Percentiles rank a stretch among this genome's conserved stretches.
phyloP scores from a whole-genome alignment of 2,113 vertebrate species.

The Polypterus senegalus region DNA sequence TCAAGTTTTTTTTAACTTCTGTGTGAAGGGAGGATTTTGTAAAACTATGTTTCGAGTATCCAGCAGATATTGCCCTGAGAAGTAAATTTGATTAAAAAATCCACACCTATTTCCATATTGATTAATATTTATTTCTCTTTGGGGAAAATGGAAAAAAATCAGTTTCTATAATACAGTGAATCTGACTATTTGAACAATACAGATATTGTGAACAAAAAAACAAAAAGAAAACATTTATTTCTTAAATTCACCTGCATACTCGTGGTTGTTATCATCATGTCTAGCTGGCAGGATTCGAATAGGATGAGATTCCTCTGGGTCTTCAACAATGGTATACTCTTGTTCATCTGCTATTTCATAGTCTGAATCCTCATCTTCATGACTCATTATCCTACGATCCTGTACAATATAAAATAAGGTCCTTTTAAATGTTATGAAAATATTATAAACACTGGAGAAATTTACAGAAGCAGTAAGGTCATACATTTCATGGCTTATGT shows the following conservation, averaged over 20 bases:
- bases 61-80: too few relatives aligned
- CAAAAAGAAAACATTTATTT: background rate
- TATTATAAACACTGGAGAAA: too few relatives aligned
- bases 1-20: too few relatives aligned
- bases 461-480: too few relatives aligned
- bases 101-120: too few relatives aligned
- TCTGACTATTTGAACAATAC: background rate
- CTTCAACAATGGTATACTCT: conserved; percentile 32
- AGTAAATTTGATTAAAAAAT: too few relatives aligned
- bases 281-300: conserved; percentile 31
- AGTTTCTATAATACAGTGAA: background rate
- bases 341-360: conserved; percentile 5
- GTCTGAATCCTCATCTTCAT: background rate
- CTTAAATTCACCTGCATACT: conserved; percentile 36
- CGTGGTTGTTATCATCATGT: conserved; percentile 18
- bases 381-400: conserved; percentile 25
- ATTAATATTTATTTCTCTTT: too few relatives aligned
- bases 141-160: too few relatives aligned
- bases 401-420: conserved; percentile 11
- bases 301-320: conserved; percentile 13
- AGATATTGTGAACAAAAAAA: background rate
- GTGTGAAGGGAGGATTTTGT: too few relatives aligned
- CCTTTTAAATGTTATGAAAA: too few relatives aligned
- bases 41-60: too few relatives aligned
- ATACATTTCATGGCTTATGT: too few relatives aligned